Evolutionary conservation across 2,113 vertebrate species (phyloP).

Genomic region (Nasalis larvatus): DNA sequence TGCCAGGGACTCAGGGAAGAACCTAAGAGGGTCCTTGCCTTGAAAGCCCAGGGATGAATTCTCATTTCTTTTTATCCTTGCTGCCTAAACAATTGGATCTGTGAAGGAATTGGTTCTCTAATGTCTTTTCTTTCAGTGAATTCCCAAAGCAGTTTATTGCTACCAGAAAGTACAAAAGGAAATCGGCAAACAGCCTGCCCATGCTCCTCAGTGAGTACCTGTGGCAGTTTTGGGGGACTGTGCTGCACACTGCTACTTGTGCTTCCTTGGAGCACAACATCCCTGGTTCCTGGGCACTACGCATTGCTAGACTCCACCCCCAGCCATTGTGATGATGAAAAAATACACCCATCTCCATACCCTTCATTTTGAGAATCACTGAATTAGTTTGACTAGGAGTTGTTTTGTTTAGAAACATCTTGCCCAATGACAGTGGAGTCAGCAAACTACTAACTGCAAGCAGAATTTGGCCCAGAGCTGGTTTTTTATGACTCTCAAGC

Average conservation of each 20-base stretch:
- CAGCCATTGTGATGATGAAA: not conserved
- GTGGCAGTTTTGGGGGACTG: not conserved
- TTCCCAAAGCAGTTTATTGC: not conserved
- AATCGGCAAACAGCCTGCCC: not conserved
- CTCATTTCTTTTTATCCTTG: not conserved
- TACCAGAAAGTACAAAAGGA: not conserved
- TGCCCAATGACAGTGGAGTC: not conserved
- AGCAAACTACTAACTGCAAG: not conserved
- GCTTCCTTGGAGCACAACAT: not conserved
- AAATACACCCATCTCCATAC: rapidly evolving
- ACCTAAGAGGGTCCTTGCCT: not conserved
- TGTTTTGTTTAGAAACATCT: not conserved
- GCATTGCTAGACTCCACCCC: rapidly evolving
- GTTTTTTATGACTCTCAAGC: not conserved
- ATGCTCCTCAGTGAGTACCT: not conserved
- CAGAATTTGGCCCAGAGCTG: not conserved
- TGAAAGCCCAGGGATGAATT: not conserved
- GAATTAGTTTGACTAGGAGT: not conserved
- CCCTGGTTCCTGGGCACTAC: not conserved
- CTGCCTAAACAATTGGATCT: not conserved
- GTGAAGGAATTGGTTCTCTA: not conserved
- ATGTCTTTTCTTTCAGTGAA: not conserved
- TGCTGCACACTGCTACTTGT: too few species aligned
- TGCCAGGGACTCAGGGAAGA: not conserved
- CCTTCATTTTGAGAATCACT: not conserved